Conservation (phyloP, 2,113 vertebrate genomes). For the Barbus barbus region DNA sequence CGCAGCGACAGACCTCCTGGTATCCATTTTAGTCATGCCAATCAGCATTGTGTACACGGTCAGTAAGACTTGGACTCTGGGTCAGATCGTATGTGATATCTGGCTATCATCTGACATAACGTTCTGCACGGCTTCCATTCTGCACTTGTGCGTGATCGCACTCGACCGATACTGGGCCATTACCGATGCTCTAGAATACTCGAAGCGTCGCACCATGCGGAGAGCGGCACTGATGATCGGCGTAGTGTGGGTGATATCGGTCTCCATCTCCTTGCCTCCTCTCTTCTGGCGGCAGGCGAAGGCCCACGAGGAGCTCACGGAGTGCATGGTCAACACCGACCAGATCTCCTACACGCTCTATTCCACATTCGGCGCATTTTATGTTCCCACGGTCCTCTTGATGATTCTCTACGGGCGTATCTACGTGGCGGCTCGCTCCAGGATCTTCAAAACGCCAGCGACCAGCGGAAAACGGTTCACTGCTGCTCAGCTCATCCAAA, state of each 20-base stretch:
- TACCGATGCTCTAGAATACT: conserved; percentile 90
- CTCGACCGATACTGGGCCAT: conserved; percentile 98
- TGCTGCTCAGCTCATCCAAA: conserved; percentile 89
- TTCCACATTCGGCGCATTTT: conserved; percentile 96
- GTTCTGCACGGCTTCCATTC: conserved; percentile 95
- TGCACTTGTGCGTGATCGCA: conserved; percentile 94
- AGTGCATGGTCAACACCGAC: conserved; percentile 89
- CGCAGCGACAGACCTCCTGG: conserved; percentile 89
- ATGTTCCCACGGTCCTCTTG: conserved; percentile 88
- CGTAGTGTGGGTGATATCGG: conserved; percentile 88
- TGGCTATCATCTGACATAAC: conserved; percentile 97
- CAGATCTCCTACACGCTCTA: conserved; percentile 96
- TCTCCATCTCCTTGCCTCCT: conserved; percentile 93
- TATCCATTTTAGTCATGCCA: conserved; percentile 95
- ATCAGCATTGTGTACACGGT: conserved; percentile 92
- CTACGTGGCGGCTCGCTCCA: conserved; percentile 86
- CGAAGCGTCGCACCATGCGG: conserved; percentile 84
- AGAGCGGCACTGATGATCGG: conserved; percentile 86
- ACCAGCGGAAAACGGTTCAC: conserved; percentile 89
- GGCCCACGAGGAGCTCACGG: conserved; percentile 83
- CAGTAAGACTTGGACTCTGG: conserved; percentile 89
- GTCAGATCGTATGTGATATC: conserved; percentile 92
- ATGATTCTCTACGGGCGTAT: conserved; percentile 91
- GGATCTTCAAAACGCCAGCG: conserved; percentile 85
- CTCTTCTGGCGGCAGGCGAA: conserved; percentile 97